phyloP scores from a whole-genome alignment of 1,140 invertebrate genomes.

The Pseudachorutes palmiensis region DNA sequence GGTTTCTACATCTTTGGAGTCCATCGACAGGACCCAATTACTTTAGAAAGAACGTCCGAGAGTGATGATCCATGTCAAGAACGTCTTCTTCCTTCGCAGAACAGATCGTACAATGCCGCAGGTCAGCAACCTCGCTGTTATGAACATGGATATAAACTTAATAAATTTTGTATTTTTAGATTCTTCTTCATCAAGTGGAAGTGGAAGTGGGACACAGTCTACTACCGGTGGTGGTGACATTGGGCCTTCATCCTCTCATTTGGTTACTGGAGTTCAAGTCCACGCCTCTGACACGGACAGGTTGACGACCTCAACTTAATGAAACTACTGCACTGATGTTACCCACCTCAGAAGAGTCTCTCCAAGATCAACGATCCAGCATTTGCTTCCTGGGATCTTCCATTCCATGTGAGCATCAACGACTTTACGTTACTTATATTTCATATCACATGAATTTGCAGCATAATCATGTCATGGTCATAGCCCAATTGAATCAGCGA shows the following conservation, averaged over 20 bases:
- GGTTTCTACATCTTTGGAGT: constrained; percentile 30
- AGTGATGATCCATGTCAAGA: neutral
- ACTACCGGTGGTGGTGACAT: neutral
- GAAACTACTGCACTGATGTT: neutral
- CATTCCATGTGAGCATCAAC: neutral
- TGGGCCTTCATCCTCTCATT: neutral
- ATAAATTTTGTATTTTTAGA: neutral
- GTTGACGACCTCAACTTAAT: neutral
- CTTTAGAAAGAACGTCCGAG: neutral
- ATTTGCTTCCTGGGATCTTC: neutral
- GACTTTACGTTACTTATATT: neutral
- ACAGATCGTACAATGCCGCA: too few relatives aligned
- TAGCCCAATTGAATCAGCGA: too few relatives aligned
- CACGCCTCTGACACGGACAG: neutral
- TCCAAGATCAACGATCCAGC: neutral
- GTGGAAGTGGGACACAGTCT: neutral
- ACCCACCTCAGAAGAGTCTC: neutral
- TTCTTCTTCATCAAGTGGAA: neutral
- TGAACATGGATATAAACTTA: too few relatives aligned
- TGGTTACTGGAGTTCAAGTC: neutral
- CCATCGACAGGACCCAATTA: too few relatives aligned
- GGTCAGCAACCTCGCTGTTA: too few relatives aligned
- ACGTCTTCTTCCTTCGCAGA: neutral
- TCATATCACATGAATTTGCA: neutral
- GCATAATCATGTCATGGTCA: neutral